These are phyloP conservation scores for Proterorhinus semilunaris DNA, from an alignment of 2,113 vertebrate genomes.

Conservation along the genomic window DNA sequence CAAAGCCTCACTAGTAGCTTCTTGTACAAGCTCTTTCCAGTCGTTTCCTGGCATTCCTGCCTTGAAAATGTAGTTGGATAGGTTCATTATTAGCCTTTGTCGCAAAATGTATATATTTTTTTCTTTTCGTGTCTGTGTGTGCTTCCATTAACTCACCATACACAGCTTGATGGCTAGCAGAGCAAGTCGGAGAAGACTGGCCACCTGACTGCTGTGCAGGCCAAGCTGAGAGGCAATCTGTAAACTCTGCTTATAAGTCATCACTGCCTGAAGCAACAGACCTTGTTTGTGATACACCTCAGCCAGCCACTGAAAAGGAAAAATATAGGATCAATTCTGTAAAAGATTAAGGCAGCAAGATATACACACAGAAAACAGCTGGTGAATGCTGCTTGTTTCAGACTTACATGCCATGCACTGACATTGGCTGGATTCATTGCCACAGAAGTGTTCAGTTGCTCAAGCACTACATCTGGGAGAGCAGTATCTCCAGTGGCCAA, in stretches of 20 bases:
- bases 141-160: slow-evolving; percentile 80
- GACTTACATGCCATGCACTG: slow-evolving; percentile 90
- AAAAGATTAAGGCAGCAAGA: background rate
- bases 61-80: slow-evolving; percentile 61
- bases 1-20: slow-evolving; percentile 88
- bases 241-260: slow-evolving; percentile 91
- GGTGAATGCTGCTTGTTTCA: background rate
- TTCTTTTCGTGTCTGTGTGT: background rate
- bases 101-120: too few species aligned
- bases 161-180: slow-evolving; percentile 83
- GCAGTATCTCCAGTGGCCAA: slow-evolving; percentile 67
- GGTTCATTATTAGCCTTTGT: background rate
- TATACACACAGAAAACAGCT: background rate
- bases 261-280: slow-evolving; percentile 88
- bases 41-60: slow-evolving; percentile 77
- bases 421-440: slow-evolving; percentile 83
- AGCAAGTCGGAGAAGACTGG: slow-evolving; percentile 86
- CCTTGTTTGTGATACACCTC: slow-evolving; percentile 87
- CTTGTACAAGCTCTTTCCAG: slow-evolving; percentile 87
- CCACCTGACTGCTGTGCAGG: slow-evolving; percentile 82
- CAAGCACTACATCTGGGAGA: slow-evolving; percentile 81
- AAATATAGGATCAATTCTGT: background rate
- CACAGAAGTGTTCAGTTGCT: slow-evolving; percentile 85
- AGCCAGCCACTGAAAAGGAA: slow-evolving; percentile 85
- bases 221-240: slow-evolving; percentile 90